Conservation (phyloP, 2,797 vertebrate species). For the Merluccius polli region DNA sequence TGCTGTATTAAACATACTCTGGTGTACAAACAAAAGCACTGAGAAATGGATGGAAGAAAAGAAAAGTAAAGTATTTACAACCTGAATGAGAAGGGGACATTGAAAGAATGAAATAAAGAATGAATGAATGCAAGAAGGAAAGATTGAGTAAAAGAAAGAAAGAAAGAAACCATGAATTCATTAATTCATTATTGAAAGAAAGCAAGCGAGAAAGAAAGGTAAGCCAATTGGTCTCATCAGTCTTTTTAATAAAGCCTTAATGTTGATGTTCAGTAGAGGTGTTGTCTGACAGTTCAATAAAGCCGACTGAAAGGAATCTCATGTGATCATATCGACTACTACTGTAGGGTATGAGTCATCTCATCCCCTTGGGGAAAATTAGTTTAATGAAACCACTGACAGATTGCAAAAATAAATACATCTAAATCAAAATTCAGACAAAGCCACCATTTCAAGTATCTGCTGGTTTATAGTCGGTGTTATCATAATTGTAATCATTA, state of each 20-base stretch:
- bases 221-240: not conserved
- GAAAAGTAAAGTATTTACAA: not conserved
- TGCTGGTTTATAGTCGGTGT: not conserved
- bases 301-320: not conserved
- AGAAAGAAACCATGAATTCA: slow-evolving; percentile 16
- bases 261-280: slow-evolving; percentile 30
- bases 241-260: slow-evolving; percentile 42
- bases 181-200: too few relatives aligned
- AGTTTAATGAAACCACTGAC: not conserved
- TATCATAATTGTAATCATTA: not conserved
- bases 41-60: slow-evolving; percentile 3
- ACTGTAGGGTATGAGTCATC: not conserved
- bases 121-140: slow-evolving; percentile 12
- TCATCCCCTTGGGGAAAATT: not conserved
- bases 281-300: not conserved
- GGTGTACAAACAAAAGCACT: not conserved
- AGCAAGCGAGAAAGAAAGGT: not conserved
- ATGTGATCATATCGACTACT: not conserved
- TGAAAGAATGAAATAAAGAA: slow-evolving; percentile 15
- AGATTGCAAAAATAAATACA: not conserved
- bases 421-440: too few relatives aligned
- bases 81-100: not conserved
- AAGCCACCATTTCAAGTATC: too few relatives aligned
- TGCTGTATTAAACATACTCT: not conserved
- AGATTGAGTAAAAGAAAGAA: slow-evolving; percentile 6